Conservation (phyloP, 2,797 vertebrate genomes). For the Craterocephalus amniculus region DNA sequence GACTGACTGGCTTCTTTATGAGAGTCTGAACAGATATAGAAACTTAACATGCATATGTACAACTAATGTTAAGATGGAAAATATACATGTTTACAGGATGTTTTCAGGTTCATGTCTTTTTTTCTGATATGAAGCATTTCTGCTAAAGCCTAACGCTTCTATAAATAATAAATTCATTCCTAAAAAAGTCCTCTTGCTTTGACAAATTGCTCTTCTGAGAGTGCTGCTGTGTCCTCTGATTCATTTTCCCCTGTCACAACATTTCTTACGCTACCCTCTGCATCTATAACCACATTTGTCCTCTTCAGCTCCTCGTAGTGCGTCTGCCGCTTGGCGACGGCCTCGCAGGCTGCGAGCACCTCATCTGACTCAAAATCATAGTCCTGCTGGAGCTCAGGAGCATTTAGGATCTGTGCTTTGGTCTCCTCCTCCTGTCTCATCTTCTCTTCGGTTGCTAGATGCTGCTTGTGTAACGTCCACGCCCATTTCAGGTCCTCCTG, state of each 20-base stretch:
- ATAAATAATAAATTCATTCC: slow-evolving; percentile 16
- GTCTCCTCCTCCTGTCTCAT: slow-evolving; percentile 72
- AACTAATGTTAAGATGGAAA: slow-evolving; percentile 10
- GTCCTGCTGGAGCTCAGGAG: slow-evolving; percentile 88
- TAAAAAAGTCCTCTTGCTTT: slow-evolving; percentile 82
- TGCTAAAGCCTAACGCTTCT: neutral
- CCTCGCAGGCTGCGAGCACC: slow-evolving; percentile 92
- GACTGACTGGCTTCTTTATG: slow-evolving; percentile 4
- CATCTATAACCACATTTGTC: slow-evolving; percentile 85
- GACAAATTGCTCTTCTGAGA: slow-evolving; percentile 84
- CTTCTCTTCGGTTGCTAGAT: slow-evolving; percentile 76
- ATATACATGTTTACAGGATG: neutral
- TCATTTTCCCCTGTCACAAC: slow-evolving; percentile 44
- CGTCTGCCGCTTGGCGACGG: slow-evolving; percentile 90
- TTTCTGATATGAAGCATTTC: neutral
- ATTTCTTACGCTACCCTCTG: slow-evolving; percentile 61
- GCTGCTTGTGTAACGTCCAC: slow-evolving; percentile 82
- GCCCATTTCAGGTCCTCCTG: slow-evolving; percentile 95
- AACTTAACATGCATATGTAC: slow-evolving; percentile 9
- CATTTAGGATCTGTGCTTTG: slow-evolving; percentile 63
- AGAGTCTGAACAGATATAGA: slow-evolving; percentile 14
- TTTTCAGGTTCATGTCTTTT: neutral
- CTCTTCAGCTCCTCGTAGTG: slow-evolving; percentile 79
- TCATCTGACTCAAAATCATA: slow-evolving; percentile 97
- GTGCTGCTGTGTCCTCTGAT: slow-evolving; percentile 42